phyloP scores from a whole-genome alignment of 2,888 invertebrate species.

The Clostera curtula region DNA sequence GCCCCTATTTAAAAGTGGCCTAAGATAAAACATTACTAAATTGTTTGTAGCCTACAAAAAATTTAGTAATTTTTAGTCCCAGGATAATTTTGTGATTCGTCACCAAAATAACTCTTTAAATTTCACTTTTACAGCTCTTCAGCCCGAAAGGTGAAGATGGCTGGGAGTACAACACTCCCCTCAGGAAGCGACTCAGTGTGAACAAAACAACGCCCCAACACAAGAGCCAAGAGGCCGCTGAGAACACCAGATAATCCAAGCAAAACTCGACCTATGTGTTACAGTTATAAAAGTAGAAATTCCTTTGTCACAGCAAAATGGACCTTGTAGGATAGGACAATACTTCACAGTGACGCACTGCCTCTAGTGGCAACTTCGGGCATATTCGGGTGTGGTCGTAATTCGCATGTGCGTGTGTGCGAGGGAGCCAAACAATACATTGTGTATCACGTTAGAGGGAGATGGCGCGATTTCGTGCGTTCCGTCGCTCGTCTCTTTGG shows the following conservation, averaged over 20 bases:
- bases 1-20: no score
- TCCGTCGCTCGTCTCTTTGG: constrained; percentile 16
- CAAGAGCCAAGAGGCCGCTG: constrained; percentile 35
- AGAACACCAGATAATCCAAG: constrained; percentile 53
- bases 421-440: constrained; percentile 4
- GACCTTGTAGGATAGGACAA: constrained; percentile 26
- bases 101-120: neutral
- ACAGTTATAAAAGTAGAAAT: constrained; percentile 31
- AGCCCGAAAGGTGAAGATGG: constrained; percentile 79
- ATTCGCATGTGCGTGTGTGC: neutral
- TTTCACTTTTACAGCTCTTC: constrained; percentile 75
- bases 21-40: no score
- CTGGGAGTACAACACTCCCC: constrained; percentile 73
- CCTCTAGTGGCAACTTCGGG: constrained; percentile 11
- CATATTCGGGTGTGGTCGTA: constrained; percentile 9
- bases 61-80: no score
- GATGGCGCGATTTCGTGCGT: constrained; percentile 13
- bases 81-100: neutral
- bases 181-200: constrained; percentile 51
- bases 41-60: no score
- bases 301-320: constrained; percentile 34
- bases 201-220: constrained; percentile 34
- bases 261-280: constrained; percentile 13
- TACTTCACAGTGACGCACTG: constrained; percentile 21
- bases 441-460: no score